Base-by-base conservation (phyloP, 30 jellyfish, hydroid and myxozoan species). In the Pelagia noctiluca region DNA sequence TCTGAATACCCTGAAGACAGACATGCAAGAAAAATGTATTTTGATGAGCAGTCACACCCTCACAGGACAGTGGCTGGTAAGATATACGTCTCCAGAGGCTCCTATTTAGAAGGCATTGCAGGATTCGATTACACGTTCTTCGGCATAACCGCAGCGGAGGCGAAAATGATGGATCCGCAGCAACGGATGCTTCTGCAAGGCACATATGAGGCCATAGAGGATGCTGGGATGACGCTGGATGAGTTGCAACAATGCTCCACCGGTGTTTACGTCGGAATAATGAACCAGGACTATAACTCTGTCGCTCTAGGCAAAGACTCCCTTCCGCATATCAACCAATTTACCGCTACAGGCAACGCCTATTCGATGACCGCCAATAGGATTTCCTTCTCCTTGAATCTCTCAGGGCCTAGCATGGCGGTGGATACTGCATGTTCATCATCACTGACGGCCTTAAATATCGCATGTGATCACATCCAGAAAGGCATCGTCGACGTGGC, bases 161-260 rank as follows among this genome's bases (percentile, higher is more conserved):
- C n/a, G n/a, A n/a, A n/a, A n/a, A n/a, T n/a, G n/a, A n/a, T n/a
- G n/a, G n/a, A n/a, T n/a, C n/a, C n/a, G n/a, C n/a, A n/a, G n/a
- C n/a, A n/a, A n/a, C n/a, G n/a, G n/a, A 13, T 82, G 81, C 78
- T 82, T 5, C 92, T 82, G n/a, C 92, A 82, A 68, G 86, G 85
- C 28, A 76, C 88, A 16, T 76, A 76, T 32, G 92, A 82, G 66
- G 92, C 92, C 46, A 82, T 82, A 7, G 92, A 82, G n/a, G n/a
- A n/a, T n/a, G n/a, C n/a, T n/a, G n/a, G n/a, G n/a, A n/a, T n/a
- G n/a, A n/a, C n/a, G n/a, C n/a, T n/a, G n/a, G n/a, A n/a, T n/a
- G n/a, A n/a, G n/a, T n/a, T n/a, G n/a, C n/a, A n/a, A n/a, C n/a
- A n/a, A n/a, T n/a, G n/a, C n/a, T n/a, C n/a, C n/a, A n/a, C n/a